These are phyloP conservation scores for Myotis davidii DNA, from an alignment of 2,113 vertebrate genomes.

Conservation along the genomic window DNA sequence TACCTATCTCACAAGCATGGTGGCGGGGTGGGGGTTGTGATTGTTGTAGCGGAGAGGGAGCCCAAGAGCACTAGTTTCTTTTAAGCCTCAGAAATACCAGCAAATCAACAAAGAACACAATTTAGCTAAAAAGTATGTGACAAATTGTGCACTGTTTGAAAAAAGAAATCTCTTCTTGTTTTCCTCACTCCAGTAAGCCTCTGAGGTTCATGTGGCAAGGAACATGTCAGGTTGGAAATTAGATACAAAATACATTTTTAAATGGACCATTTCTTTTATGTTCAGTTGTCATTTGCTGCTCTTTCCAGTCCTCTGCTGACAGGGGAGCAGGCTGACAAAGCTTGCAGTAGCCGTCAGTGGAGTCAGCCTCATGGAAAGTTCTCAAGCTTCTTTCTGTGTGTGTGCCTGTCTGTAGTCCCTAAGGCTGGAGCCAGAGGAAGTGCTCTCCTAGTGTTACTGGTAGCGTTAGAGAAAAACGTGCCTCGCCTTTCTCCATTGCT, in stretches of 20 bases:
- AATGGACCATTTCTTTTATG: slow-evolving; percentile 48
- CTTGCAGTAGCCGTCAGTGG: background rate
- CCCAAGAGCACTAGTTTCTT: background rate
- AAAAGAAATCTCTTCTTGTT: slow-evolving; percentile 45
- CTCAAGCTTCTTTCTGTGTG: background rate
- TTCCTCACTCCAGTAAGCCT: slow-evolving; percentile 53
- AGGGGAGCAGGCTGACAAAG: background rate
- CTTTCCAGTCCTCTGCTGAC: background rate
- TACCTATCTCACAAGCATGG: background rate
- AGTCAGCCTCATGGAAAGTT: background rate
- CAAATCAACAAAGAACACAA: slow-evolving; percentile 48
- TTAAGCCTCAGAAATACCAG: slow-evolving; percentile 56
- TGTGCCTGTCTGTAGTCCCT: background rate
- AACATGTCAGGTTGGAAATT: background rate
- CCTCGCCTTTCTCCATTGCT: background rate
- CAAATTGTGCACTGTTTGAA: background rate
- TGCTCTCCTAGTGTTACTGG: background rate
- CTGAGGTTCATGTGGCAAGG: slow-evolving; percentile 10
- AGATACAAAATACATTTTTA: slow-evolving; percentile 48
- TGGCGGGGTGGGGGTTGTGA: background rate
- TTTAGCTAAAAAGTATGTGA: slow-evolving; percentile 55
- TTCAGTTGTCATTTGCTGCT: slow-evolving; percentile 7
- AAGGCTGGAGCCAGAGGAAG: background rate
- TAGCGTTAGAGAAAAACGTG: background rate
- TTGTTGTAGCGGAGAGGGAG: background rate